These are phyloP conservation scores for Balearica regulorum DNA, from an alignment of 2,797 vertebrate species.

Conservation along the genomic window DNA sequence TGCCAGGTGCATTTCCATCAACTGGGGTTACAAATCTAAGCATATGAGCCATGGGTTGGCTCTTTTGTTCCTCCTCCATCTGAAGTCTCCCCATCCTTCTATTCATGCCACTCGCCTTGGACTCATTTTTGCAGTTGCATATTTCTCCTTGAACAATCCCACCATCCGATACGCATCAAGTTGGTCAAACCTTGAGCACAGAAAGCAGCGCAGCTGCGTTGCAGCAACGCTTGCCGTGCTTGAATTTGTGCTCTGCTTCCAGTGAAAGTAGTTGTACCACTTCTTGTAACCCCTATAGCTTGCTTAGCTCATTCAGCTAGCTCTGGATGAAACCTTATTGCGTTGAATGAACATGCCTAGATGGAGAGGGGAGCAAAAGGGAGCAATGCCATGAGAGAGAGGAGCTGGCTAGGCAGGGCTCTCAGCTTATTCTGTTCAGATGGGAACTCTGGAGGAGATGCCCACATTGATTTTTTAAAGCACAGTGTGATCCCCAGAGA, in stretches of 20 bases:
- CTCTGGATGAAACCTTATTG: background rate
- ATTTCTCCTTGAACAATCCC: background rate
- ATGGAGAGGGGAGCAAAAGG: background rate
- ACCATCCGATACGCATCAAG: background rate
- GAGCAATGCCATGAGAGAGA: background rate
- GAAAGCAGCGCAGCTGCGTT: background rate
- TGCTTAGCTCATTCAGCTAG: background rate
- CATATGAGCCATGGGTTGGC: background rate
- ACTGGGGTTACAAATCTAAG: background rate
- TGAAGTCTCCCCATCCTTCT: background rate
- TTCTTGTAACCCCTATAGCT: background rate
- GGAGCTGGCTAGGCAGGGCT: background rate
- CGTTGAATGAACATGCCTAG: background rate
- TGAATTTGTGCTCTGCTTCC: background rate
- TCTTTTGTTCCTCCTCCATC: background rate
- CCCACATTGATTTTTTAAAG: background rate
- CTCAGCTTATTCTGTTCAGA: background rate
- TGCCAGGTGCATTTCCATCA: background rate
- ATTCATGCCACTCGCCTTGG: rapidly evolving
- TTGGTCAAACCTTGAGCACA: background rate
- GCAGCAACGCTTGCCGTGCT: rapidly evolving
- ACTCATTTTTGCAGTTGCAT: background rate
- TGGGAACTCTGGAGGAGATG: background rate
- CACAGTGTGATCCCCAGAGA: background rate
- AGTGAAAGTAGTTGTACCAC: background rate